Percentiles rank a stretch among this genome's conserved stretches.
These are phyloP conservation scores for Rousettus madagascariensis DNA, from an alignment of 2,797 vertebrate species.

Conservation along the genomic window DNA sequence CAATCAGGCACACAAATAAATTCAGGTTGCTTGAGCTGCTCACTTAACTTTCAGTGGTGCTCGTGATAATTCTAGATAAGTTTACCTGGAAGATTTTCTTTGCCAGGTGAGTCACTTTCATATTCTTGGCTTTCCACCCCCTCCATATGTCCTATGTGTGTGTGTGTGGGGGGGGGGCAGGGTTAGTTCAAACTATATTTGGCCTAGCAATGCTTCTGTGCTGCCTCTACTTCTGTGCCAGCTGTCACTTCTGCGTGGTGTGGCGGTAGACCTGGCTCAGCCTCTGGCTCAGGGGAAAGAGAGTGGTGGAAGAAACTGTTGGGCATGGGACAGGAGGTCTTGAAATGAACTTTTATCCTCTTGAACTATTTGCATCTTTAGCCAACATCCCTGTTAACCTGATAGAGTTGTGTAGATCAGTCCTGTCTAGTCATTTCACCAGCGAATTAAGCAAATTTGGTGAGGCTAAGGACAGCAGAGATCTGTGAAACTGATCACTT, in stretches of 20 bases:
- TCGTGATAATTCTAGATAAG: not conserved
- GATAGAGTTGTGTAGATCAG: not conserved
- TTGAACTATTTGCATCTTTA: not conserved
- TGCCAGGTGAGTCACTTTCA: not conserved
- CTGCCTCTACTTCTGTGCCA: not conserved
- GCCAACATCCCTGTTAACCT: not conserved
- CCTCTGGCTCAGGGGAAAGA: not conserved
- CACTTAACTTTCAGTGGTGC: not conserved
- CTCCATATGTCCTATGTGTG: not conserved
- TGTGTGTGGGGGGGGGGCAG: no score
- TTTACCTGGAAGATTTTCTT: not conserved
- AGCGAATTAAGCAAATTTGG: not conserved
- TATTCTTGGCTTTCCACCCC: not conserved
- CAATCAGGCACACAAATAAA: not conserved
- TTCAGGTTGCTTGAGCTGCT: not conserved
- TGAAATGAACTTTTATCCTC: not conserved
- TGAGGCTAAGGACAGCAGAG: not conserved
- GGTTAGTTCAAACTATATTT: not conserved
- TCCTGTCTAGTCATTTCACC: not conserved
- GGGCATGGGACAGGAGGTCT: not conserved
- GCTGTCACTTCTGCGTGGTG: not conserved
- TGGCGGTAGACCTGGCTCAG: not conserved
- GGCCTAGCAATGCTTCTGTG: not conserved
- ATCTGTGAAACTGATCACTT: not conserved
- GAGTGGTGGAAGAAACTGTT: not conserved